A percentile compares a stretch with the other conserved stretches of the same genome.
phyloP scores from a whole-genome alignment of 1,140 invertebrate species.

The Rhynchophorus ferrugineus region DNA sequence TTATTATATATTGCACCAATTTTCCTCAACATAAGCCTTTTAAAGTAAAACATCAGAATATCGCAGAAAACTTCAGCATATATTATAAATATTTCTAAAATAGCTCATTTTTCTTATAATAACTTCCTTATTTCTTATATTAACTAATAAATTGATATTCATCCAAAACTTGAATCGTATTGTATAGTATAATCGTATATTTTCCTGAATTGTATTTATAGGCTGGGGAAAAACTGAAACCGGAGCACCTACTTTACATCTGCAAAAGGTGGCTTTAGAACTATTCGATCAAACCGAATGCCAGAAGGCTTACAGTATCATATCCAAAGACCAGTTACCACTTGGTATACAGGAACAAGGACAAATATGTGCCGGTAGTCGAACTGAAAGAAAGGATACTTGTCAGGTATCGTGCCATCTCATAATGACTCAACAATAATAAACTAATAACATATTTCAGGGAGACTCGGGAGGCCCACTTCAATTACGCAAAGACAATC shows the following conservation, averaged over 20 bases:
- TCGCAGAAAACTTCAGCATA: too few relatives aligned
- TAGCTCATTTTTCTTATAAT: too few relatives aligned
- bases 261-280: conserved; percentile 47
- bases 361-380: conserved; percentile 59
- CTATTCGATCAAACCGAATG: conserved; percentile 34
- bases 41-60: too few relatives aligned
- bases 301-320: conserved; percentile 34
- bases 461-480: conserved; percentile 64
- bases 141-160: too few relatives aligned
- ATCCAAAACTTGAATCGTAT: too few relatives aligned
- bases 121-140: too few relatives aligned
- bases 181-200: too few relatives aligned
- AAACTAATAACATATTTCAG: conserved; percentile 39
- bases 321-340: conserved; percentile 18
- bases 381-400: conserved; percentile 37
- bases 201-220: neutral
- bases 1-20: too few relatives aligned
- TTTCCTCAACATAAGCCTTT: too few relatives aligned
- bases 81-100: too few relatives aligned
- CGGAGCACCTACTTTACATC: conserved; percentile 38
- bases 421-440: neutral
- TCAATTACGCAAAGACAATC: conserved; percentile 42
- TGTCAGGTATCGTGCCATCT: conserved; percentile 36
- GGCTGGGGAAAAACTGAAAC: conserved; percentile 37
- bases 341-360: conserved; percentile 39